These are phyloP conservation scores for Thamnaconus septentrionalis DNA, from an alignment of 2,113 vertebrate genomes.

Conservation along the genomic window DNA sequence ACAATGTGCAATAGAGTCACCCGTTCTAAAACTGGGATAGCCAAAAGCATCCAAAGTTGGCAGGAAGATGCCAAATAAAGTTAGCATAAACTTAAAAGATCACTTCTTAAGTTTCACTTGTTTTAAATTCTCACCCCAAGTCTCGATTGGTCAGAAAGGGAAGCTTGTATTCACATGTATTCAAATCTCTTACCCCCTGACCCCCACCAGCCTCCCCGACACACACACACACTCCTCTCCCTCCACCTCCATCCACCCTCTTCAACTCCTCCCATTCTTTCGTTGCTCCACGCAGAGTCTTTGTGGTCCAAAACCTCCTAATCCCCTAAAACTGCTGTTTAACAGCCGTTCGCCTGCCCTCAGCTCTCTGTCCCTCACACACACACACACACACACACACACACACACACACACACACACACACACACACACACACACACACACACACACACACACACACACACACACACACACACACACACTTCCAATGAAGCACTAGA, in stretches of 20 bases:
- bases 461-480: slow-evolving; percentile 15
- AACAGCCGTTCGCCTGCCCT: slow-evolving; percentile 71
- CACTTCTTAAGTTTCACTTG: too few species aligned
- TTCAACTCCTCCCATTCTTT: slow-evolving; percentile 49
- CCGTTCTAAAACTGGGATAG: too few species aligned
- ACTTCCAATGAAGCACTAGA: slow-evolving; percentile 62
- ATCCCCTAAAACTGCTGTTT: slow-evolving; percentile 79
- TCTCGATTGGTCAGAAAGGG: too few species aligned
- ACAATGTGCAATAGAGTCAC: too few species aligned
- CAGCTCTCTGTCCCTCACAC: slow-evolving; percentile 4
- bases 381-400: slow-evolving; percentile 13
- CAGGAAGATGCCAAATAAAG: too few species aligned
- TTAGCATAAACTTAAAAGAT: too few species aligned
- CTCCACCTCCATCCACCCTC: slow-evolving; percentile 18
- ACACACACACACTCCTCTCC: slow-evolving; percentile 19
- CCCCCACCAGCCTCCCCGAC: slow-evolving; percentile 13
- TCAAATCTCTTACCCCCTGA: slow-evolving; percentile 21
- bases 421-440: slow-evolving; percentile 8
- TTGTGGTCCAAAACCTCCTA: slow-evolving; percentile 73
- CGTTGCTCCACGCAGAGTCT: slow-evolving; percentile 63
- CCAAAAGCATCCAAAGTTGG: too few species aligned
- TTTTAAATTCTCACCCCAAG: too few species aligned
- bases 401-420: slow-evolving; percentile 13
- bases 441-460: slow-evolving; percentile 9
- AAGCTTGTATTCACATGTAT: slow-evolving; percentile 6